phyloP scores from a whole-genome alignment of 1,140 invertebrate species.

The Lucilia cuprina region DNA sequence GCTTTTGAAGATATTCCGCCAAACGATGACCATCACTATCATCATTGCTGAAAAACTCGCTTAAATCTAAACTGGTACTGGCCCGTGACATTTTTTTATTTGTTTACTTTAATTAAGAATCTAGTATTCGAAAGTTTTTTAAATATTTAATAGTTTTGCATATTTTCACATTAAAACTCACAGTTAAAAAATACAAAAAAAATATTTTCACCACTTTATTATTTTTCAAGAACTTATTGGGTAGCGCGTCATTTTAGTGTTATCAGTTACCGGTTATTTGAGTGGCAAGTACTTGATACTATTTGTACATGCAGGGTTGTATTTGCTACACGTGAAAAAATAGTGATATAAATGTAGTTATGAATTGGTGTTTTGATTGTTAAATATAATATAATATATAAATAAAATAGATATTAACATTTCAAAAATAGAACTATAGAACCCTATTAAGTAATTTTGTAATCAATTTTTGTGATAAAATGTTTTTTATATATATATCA shows the following conservation, averaged over 20 bases:
- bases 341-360: too few species aligned
- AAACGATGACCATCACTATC: constrained; percentile 36
- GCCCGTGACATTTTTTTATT: neutral
- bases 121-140: neutral
- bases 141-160: neutral
- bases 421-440: too few species aligned
- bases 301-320: too few species aligned
- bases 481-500: too few species aligned
- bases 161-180: neutral
- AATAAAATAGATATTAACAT: too few species aligned
- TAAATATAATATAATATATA: too few species aligned
- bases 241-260: neutral
- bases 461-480: too few species aligned
- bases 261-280: neutral
- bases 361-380: too few species aligned
- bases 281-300: too few species aligned
- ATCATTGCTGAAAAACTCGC: constrained; percentile 34
- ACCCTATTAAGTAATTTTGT: too few species aligned
- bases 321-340: too few species aligned
- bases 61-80: neutral
- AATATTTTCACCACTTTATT: neutral
- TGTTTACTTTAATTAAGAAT: neutral
- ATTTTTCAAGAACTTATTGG: neutral
- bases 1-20: constrained; percentile 36
- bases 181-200: neutral